Conservation (phyloP, 1,140 invertebrate genomes). For the Drosophila pandora region DNA sequence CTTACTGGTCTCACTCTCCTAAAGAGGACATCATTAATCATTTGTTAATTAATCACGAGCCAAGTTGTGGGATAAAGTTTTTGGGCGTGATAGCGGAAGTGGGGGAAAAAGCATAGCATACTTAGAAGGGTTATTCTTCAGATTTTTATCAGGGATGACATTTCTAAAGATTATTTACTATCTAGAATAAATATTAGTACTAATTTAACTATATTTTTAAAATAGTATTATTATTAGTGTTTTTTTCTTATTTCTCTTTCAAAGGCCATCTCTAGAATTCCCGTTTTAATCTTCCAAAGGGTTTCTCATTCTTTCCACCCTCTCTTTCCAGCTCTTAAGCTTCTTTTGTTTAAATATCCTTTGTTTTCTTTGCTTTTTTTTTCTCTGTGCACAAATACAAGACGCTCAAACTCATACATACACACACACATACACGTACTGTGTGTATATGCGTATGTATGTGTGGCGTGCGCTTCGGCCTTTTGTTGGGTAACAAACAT, state of each 20-base stretch:
- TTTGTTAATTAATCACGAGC: constrained; percentile 1
- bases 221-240: not conserved
- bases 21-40: not conserved
- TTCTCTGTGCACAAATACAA: constrained; percentile 6
- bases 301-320: not conserved
- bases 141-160: not conserved
- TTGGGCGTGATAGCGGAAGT: not conserved
- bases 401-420: not conserved
- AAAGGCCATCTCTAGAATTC: not conserved
- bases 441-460: constrained; percentile 15
- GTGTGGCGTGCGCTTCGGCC: constrained; percentile 1
- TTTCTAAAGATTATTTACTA: too few relatives aligned
- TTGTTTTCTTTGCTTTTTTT: constrained; percentile 3
- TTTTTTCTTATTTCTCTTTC: not conserved
- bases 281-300: not conserved
- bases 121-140: not conserved
- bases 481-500: constrained; percentile 67
- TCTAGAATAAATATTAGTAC: too few relatives aligned
- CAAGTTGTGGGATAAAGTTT: not conserved
- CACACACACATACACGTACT: not conserved
- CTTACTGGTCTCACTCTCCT: not conserved
- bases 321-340: not conserved
- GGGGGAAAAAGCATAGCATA: not conserved
- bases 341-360: not conserved
- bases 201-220: not conserved